Evolutionary conservation across 1,140 invertebrate genomes (phyloP).

Genomic region (Olivierus martensii): DNA sequence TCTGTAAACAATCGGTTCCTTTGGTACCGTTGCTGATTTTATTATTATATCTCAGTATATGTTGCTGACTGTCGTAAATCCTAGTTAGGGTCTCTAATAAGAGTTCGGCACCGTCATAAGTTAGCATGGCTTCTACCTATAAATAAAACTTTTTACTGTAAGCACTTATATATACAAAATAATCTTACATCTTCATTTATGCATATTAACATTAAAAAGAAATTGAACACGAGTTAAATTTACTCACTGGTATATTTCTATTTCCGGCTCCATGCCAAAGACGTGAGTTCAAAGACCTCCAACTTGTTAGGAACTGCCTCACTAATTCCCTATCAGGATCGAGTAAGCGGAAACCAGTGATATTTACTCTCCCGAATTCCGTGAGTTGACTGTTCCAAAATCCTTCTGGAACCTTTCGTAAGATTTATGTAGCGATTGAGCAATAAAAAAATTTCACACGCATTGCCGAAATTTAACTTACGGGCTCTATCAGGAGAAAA

Average conservation of each 20-base stretch:
- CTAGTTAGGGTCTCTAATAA: too few relatives aligned
- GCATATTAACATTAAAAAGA: too few relatives aligned
- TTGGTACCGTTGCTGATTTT: neutral
- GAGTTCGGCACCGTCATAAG: too few relatives aligned
- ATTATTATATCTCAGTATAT: too few relatives aligned
- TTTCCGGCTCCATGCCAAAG: slow-evolving; percentile 47
- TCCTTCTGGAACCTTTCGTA: slow-evolving; percentile 42
- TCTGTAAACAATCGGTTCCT: neutral
- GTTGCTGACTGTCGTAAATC: too few relatives aligned
- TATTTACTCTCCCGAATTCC: slow-evolving; percentile 87
- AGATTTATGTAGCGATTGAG: neutral
- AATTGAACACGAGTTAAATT: neutral
- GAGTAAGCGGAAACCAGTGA: slow-evolving; percentile 88
- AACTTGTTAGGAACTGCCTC: slow-evolving; percentile 63
- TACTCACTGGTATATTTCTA: slow-evolving; percentile 67
- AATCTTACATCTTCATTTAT: too few relatives aligned
- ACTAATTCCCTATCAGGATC: slow-evolving; percentile 60
- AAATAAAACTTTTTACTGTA: too few relatives aligned
- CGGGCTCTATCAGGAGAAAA: slow-evolving; percentile 6
- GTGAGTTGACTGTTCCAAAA: slow-evolving; percentile 75
- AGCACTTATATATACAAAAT: too few relatives aligned
- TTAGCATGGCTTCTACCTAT: too few relatives aligned
- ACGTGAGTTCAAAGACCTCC: slow-evolving; percentile 35
- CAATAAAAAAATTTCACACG: neutral
- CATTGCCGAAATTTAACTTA: slow-evolving; percentile 1